Base-by-base conservation (phyloP, 2,888 invertebrate genomes). In the Frankliniella fusca region DNA sequence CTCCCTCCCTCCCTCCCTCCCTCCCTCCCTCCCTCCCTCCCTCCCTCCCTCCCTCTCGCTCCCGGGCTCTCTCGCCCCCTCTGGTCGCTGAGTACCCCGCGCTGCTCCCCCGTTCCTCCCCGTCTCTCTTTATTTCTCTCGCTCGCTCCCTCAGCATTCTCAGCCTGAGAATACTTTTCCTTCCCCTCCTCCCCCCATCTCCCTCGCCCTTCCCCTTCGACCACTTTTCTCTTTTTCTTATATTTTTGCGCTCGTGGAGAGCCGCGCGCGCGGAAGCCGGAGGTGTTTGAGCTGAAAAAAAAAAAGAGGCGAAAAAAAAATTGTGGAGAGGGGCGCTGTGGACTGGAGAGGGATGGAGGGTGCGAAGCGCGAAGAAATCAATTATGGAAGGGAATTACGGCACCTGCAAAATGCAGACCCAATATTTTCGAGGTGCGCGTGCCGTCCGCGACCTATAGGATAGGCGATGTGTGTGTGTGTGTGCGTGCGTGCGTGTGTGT, bases 221-320 rank as follows among this genome's bases (percentile, higher is more conserved):
- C 61, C 61, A 38, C 38, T 61, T 18, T 54, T 50, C 50, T 50
- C 50, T 50, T 50, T 54, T 18, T 38, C 38, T 38, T 38, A 15
- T 54, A 11, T 70, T 76, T 76, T 76, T 76, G n/a, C 70, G 70
- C 9, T 23, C 70, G 20, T 38, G 38, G 38, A 2, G 38, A 2
- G 38, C 38, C 18, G 70, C 27, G 23, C 70, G 70, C 70, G 12
- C 70, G 27, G 27, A 23, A 76, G 70, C n/a, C 12, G 70, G 70
- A 76, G 70, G 70, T 76, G 70, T 76, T 76, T 76, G 70, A 76
- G 70, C 70, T n/a, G 70, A 23, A 70, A 27, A 27, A 27, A 70
- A 23, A 76, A 27, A 76, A 27, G 70, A 76, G 70, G 61, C 11
- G 61, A n/a, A 15, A 61, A 12, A 61, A 61, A 76, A 23, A 70